Evolutionary conservation across 1,140 invertebrate genomes (phyloP), one percentile per base, ranked within the genome.

Genomic region (Oreohelix idahoensis): DNA sequence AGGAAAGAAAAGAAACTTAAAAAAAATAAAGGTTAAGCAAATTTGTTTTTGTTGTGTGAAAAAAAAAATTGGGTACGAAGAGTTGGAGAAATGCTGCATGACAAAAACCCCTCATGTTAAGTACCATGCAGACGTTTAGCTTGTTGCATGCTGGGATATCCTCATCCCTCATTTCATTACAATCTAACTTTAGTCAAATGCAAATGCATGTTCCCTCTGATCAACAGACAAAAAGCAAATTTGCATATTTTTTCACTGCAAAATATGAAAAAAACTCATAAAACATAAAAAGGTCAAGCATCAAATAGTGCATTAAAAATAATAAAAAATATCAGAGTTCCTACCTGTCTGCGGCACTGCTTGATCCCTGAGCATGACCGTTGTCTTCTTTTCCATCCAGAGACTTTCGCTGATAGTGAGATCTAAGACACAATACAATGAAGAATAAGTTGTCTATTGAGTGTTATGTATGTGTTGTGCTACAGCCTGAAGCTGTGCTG

Each of bases 361-460:
- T 83, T n/a, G 83, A 83, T n/a, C 85, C 77, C 85, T 87, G 75
- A 84, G 86, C 39, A 85, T 86, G 74, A 86, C 77, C 85, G 26
- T 83, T 79, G 0, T 81, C 84, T 32, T 88, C 83, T 66, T 88
- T 87, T 17, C 83, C 86, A 36, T 88, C 86, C 42, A 86, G 79
- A 53, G 86, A 88, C 80, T 87, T 88, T n/a, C 90, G 79, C 79
- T 89, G 89, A 79, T 91, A 91, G 76, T 91, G 90, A 83, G 88
- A 89, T 84, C 90, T 91, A 75, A 29, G 86, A 85, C 26, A 85
- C 42, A 45, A n/a, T n/a, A n/a, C n/a, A n/a, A n/a, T n/a, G n/a
- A 26, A 53, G 51, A 5, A 66, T 26, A 66, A 10, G 58, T n/a
- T 32, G 23, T 4, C 23, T 10, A 26, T 66, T 66, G 13, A 20